A percentile compares a stretch with the other conserved stretches of the same genome.
phyloP scores from a whole-genome alignment of 2,797 vertebrate genomes.

The Peromyscus eremicus region DNA sequence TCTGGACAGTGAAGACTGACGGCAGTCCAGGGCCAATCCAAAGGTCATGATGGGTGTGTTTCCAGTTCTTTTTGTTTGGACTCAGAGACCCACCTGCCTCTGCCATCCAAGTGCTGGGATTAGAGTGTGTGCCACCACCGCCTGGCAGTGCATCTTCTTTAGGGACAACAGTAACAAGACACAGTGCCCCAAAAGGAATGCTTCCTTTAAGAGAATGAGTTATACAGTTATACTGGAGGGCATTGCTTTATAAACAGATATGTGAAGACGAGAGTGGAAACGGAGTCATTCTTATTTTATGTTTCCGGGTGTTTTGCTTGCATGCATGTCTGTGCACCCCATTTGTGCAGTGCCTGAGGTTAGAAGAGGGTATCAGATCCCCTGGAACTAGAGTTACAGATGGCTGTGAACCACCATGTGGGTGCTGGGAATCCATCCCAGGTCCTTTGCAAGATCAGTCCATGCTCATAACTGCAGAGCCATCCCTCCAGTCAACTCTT shows the following conservation, averaged over 20 bases:
- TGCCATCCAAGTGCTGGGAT: not conserved
- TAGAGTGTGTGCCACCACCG: not conserved
- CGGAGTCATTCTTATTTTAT: not conserved
- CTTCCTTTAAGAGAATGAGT: not conserved
- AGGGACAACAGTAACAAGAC: not conserved
- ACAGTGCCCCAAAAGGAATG: not conserved
- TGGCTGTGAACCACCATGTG: not conserved
- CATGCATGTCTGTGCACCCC: not conserved
- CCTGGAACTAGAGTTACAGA: not conserved
- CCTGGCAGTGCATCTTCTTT: slow-evolving; percentile 33
- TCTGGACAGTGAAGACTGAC: no score
- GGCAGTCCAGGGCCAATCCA: no score
- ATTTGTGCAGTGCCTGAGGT: not conserved
- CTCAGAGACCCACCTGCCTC: not conserved
- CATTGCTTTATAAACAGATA: not conserved
- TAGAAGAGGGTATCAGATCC: not conserved
- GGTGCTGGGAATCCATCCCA: not conserved
- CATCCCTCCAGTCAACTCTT: not conserved
- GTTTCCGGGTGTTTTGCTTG: not conserved
- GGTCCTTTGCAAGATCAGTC: not conserved
- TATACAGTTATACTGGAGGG: not conserved
- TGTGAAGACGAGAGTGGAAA: not conserved
- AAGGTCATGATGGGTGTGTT: no score
- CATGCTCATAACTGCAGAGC: not conserved
- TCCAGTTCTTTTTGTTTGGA: no score